Evolutionary conservation across 2,113 vertebrate species (phyloP), one percentile per base, ranked within the genome.

Genomic region (Phodopus roborovskii): DNA sequence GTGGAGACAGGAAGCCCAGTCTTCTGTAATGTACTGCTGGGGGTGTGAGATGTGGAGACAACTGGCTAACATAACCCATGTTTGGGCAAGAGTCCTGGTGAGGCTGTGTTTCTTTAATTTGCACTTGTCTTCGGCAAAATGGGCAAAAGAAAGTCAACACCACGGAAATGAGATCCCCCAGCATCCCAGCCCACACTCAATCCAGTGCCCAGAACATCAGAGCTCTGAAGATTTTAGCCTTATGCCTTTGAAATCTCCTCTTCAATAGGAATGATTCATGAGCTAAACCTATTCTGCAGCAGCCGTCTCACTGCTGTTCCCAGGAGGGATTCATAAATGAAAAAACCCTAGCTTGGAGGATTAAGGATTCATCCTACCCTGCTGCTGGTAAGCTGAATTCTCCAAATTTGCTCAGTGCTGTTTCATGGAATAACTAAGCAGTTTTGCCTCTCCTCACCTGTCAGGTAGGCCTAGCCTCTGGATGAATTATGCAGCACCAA

Each of bases 201-300:
- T 77, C 48, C 4, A 1, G 60, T 50, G 71, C 30, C 56, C 45
- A 66, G 90, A 94, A 74, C 95, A 90, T 92, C 94, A 92, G 75
- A 90, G 92, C 90, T 83, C 81, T 16, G 26, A 86, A 62, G 81
- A 92, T 48, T 88, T 7, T 39, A 5, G 78, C 94, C 96, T 91
- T 4, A 0, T 12, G 96, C 88, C 96, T 87, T 82, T 94, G 87
- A 97, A 96, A 95, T 97, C 64, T 78, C n/a, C 70, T 97, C 26
- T 97, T 95, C 96, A 97, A 94, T 88, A 95, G 96, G 89, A 96
- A 94, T 97, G 96, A 96, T 95, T 97, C 96, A 95, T 91, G 96
- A 86, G 86, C 90, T 81, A 97, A 96, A 82, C 83, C 90, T n/a
- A 95, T 88, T 92, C 83, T 95, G 94, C 81, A 77, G 91, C 64